Percentiles rank a stretch among this genome's conserved stretches.
phyloP scores from a whole-genome alignment of 1,140 invertebrate species.

The Cydia pomonella region DNA sequence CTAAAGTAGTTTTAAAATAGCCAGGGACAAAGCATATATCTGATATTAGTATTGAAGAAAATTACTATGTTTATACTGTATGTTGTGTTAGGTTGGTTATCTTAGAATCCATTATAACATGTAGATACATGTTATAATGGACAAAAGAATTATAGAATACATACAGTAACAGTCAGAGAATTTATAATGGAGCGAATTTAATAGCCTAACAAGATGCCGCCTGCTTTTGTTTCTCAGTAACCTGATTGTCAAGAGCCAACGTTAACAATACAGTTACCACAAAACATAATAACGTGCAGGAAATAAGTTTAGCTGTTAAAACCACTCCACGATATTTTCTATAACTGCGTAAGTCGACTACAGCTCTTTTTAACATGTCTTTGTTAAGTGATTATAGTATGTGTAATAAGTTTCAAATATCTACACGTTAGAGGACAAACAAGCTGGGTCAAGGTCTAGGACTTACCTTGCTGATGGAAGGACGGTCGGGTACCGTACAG shows the following conservation, averaged over 20 bases:
- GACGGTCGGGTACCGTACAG: conserved; percentile 89
- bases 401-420: conserved; percentile 43
- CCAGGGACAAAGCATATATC: background rate
- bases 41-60: background rate
- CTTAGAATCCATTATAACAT: no score
- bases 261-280: no score
- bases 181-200: background rate
- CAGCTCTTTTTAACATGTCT: background rate
- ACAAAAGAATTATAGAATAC: background rate
- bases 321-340: background rate
- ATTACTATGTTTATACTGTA: background rate
- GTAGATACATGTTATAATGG: background rate
- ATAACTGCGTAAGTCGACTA: background rate
- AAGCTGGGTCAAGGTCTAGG: conserved; percentile 35
- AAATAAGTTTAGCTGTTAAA: background rate
- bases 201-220: background rate
- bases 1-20: background rate
- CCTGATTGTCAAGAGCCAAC: background rate
- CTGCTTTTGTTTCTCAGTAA: background rate
- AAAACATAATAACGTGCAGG: no score
- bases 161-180: background rate
- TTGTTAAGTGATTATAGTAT: background rate
- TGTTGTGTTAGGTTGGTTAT: conserved; percentile 6
- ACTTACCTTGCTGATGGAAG: conserved; percentile 92
- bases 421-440: conserved; percentile 53